Percentiles rank a stretch among this genome's conserved stretches.
Conservation (phyloP, 2,888 invertebrate genomes). For the Zaprionus obscuricornis region DNA sequence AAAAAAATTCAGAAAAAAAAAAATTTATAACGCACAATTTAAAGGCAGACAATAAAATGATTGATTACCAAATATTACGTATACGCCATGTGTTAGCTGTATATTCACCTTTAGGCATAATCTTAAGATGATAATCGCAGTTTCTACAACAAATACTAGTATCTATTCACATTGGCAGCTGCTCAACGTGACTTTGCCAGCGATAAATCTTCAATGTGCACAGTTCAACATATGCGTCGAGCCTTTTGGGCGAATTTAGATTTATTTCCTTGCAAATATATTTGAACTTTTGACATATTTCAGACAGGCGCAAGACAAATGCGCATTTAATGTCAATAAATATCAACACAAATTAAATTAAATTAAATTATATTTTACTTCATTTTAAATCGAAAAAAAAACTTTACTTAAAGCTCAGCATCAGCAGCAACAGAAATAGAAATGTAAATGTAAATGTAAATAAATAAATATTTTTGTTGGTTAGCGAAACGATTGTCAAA, state of each 20-base stretch:
- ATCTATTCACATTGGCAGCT: slow-evolving; percentile 50
- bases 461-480: too few relatives aligned
- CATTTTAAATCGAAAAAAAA: too few relatives aligned
- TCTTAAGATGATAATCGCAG: slow-evolving; percentile 27
- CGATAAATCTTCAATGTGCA: slow-evolving; percentile 61
- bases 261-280: slow-evolving; percentile 58
- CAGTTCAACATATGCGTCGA: slow-evolving; percentile 69
- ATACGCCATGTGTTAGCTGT: slow-evolving; percentile 35
- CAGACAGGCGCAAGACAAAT: slow-evolving; percentile 59
- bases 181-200: slow-evolving; percentile 35
- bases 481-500: slow-evolving; percentile 1
- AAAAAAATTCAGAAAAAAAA: too few relatives aligned
- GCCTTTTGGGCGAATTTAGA: slow-evolving; percentile 56
- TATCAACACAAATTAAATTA: slow-evolving; percentile 15
- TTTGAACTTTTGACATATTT: slow-evolving; percentile 71
- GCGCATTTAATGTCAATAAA: slow-evolving; percentile 59
- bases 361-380: slow-evolving; percentile 12
- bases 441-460: not conserved
- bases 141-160: too few relatives aligned
- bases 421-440: slow-evolving; percentile 11
- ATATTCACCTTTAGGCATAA: too few relatives aligned
- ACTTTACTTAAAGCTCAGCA: too few relatives aligned
- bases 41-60: slow-evolving; percentile 1
- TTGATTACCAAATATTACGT: not conserved
- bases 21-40: too few relatives aligned